These are phyloP conservation scores for Embiotoca jacksoni DNA, from an alignment of 2,113 vertebrate genomes.

Conservation along the genomic window DNA sequence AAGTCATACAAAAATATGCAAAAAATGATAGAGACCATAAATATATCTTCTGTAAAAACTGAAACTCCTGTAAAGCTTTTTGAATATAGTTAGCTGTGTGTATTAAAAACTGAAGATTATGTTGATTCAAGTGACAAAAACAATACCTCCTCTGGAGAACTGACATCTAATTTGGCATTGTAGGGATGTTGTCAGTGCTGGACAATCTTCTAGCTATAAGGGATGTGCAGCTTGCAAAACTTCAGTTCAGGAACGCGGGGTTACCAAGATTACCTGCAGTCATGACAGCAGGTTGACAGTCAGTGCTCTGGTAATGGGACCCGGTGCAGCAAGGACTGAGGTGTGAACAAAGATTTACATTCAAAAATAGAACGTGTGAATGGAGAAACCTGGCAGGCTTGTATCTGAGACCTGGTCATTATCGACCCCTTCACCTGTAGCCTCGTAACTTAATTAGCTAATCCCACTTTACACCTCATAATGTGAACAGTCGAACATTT, in stretches of 20 bases:
- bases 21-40: not conserved
- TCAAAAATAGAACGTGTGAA: constrained; percentile 60
- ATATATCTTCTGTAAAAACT: not conserved
- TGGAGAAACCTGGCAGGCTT: constrained; percentile 19
- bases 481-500: not conserved
- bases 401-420: constrained; percentile 48
- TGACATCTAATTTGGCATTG: constrained; percentile 12
- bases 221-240: constrained; percentile 30
- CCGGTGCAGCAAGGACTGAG: constrained; percentile 43
- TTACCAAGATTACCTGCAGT: constrained; percentile 36
- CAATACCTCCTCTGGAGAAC: not conserved
- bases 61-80: not conserved
- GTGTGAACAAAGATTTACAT: constrained; percentile 48
- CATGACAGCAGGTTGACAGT: constrained; percentile 58
- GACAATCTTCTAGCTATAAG: not conserved
- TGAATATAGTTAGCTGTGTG: not conserved
- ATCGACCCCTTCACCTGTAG: not conserved
- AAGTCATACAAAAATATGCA: too few species aligned
- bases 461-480: not conserved
- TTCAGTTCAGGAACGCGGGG: not conserved
- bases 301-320: constrained; percentile 45
- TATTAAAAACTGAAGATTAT: not conserved
- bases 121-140: not conserved
- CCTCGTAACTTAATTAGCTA: not conserved
- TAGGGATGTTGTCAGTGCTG: constrained; percentile 9